Evolutionary conservation across 2,113 vertebrate genomes (phyloP), one percentile per base, ranked within the genome.

Genomic region (Baryphthengus martii): DNA sequence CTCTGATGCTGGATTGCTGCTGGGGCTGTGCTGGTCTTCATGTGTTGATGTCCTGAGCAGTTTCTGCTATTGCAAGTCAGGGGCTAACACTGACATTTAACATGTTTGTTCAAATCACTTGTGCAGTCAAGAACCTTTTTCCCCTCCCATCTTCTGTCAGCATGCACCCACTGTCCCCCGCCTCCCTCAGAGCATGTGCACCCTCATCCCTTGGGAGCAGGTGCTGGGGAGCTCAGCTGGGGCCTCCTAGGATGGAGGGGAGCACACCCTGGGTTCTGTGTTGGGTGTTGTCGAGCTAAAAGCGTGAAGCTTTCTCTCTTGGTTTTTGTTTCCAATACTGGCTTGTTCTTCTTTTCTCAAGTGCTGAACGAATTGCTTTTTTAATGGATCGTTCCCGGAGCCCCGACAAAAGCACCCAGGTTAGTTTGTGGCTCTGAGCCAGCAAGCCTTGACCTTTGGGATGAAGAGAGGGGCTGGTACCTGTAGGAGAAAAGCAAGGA

Each of bases 301-400:
- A 12, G 11, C 44, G 31, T 28, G 37, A 93, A 70, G 37, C 37
- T 47, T 49, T 71, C 24, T 62, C 20, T 37, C 17, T 33, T 9
- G 7, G 24, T 24, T 80, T 53, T 73, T 58, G 21, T 63, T 88
- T 50, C 45, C n/a, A 84, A 76, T n/a, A 44, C 15, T 91, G 40
- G 7, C 15, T 79, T 78, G 6, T 5, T 90, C 29, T 88, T 85
- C 42, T 96, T 49, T 91, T 37, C n/a, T n/a, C 31, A 90, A 97
- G 97, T 96, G 96, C 95, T 97, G 96, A 97, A 67, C 67, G 96
- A 85, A 88, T 97, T 87, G 94, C 39, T 44, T 47, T 96, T 88
- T 95, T 97, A 95, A 97, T 97, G 97, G 97, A 97, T 81, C 96
- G 71, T 28, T 96, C 97, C 53, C 86, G 89, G 89, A 97, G 95